Conservation (phyloP, 2,888 invertebrate species). For the Microctonus hyperodae region DNA sequence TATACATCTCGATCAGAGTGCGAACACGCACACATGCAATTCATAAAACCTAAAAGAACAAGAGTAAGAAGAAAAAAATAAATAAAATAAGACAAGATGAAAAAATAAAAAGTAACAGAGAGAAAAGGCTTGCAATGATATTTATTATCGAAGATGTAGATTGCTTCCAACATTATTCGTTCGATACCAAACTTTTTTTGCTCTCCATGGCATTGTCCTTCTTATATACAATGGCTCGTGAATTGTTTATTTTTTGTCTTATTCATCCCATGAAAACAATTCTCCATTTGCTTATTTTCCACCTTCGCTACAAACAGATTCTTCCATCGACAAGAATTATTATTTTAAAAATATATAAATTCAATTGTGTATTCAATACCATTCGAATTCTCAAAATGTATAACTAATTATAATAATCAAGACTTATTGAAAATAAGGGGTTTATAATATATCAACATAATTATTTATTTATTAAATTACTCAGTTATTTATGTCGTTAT, state of each 20-base stretch:
- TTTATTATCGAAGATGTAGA: constrained; percentile 59
- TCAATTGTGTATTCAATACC: not conserved
- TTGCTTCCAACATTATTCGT: constrained; percentile 49
- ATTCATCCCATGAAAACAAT: not conserved
- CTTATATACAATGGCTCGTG: constrained; percentile 31
- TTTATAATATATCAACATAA: too few species aligned
- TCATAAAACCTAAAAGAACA: not conserved
- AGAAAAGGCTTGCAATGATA: constrained; percentile 41
- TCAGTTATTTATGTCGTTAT: not conserved
- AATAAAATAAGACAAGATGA: not conserved
- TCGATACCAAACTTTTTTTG: constrained; percentile 22
- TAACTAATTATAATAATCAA: not conserved
- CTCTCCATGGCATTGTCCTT: constrained; percentile 57
- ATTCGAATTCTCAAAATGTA: not conserved
- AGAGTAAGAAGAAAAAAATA: not conserved
- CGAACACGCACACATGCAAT: constrained; percentile 13
- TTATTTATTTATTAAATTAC: too few species aligned
- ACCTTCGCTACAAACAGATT: not conserved
- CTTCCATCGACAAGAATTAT: not conserved
- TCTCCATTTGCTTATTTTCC: not conserved
- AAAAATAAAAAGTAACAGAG: not conserved
- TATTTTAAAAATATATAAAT: constrained; percentile 1
- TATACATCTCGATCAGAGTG: constrained; percentile 44
- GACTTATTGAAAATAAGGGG: too few species aligned
- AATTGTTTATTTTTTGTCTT: constrained; percentile 6